Base-by-base conservation (phyloP, 2,888 invertebrate genomes). In the Ctenicera cuprea region DNA sequence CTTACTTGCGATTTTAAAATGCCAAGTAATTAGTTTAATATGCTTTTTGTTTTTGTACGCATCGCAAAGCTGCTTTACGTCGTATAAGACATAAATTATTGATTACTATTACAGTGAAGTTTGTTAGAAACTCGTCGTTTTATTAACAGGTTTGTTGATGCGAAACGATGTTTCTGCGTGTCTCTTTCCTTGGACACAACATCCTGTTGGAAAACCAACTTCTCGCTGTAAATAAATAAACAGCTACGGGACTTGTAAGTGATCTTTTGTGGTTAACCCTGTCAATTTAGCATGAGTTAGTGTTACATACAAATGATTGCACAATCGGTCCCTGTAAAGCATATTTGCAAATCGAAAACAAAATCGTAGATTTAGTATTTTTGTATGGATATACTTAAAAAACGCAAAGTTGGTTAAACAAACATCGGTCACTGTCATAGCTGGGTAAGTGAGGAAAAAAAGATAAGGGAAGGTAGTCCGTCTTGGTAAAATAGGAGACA, bases 171-270 rank as follows among this genome's bases (percentile, higher is more conserved):
- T 30, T n/a, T 14, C 12, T 26, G 14, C 54, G 14, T 30, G 54
- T 54, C 12, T 7, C 26, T 12, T 52, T 18, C 22, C 26, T n/a
- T 54, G 26, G 33, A 26, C 14, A 20, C 18, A 11, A 30, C 14
- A 54, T 54, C 30, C 54, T 54, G 30, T 22, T 22, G 54, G 54
- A 33, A 50, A 54, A 26, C 30, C 30, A 54, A 54, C 30, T 26
- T 54, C 33, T 8, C 54, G 1, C 14, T 1, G 4, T 54, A 54
- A 54, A 54, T 54, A 54, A 30, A n/a, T 54, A 54, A 54, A 54
- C 4, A 30, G 26, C 54, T 33, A 30, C n/a, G 54, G 54, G 54
- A 54, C 8, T 3, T 30, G 14, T 14, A 30, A 54, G 54, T 14
- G 54, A 54, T 54, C 30, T 14, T 54, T 52, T 52, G 52, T 26